These are phyloP conservation scores for Gasterosteus aculeatus DNA, from an alignment of 2,113 vertebrate genomes.

Conservation along the genomic window DNA sequence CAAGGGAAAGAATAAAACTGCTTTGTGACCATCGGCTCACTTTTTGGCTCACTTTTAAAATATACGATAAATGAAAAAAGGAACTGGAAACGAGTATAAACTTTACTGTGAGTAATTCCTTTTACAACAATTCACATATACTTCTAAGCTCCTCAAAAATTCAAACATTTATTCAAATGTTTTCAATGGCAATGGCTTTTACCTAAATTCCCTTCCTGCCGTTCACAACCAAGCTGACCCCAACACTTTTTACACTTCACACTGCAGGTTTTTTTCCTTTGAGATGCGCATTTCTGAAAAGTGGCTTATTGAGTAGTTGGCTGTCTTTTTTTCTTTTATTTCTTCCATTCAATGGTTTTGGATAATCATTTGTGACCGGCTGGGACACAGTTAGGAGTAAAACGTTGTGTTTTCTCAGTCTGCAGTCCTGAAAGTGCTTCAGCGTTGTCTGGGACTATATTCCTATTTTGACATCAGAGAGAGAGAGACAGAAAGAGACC, in stretches of 20 bases:
- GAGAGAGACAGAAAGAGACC: constrained; percentile 9
- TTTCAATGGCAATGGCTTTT: constrained; percentile 25
- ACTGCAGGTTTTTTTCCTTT: constrained; percentile 10
- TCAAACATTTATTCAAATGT: neutral
- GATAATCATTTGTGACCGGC: constrained; percentile 3
- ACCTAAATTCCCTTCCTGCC: constrained; percentile 13
- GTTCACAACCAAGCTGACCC: constrained; percentile 8
- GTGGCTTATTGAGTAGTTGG: neutral
- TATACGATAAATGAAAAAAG: neutral
- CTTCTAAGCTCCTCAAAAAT: neutral
- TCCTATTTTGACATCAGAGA: constrained; percentile 23
- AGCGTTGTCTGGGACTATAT: constrained; percentile 18
- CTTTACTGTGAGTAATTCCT: neutral
- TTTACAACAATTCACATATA: neutral
- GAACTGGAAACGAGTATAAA: neutral
- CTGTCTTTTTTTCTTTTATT: constrained; percentile 26
- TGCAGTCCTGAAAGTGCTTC: constrained; percentile 23
- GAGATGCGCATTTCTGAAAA: constrained; percentile 11
- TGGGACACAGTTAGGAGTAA: constrained; percentile 15
- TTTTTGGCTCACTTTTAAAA: neutral
- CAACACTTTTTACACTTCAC: neutral
- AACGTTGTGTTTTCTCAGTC: constrained; percentile 30
- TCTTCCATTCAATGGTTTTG: constrained; percentile 20
- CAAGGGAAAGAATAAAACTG: neutral
- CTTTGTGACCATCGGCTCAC: neutral